phyloP scores from a whole-genome alignment of 2,888 invertebrate species.

The Alentia gelatinosa region DNA sequence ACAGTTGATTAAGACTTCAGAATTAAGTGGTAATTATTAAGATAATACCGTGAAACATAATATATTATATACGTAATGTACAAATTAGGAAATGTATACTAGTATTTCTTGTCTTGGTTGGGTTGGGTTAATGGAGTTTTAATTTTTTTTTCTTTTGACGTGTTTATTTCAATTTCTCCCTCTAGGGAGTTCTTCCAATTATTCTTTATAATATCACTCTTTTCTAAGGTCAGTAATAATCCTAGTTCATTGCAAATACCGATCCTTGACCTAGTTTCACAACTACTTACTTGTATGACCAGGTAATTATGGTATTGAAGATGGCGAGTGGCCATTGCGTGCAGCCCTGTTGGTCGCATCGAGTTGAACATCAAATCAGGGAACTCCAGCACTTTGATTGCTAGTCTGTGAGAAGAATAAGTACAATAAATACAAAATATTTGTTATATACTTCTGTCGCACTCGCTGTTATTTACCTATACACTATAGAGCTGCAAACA shows the following conservation, averaged over 20 bases:
- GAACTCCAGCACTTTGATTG: constrained; percentile 64
- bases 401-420: constrained; percentile 59
- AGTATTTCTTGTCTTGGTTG: not conserved
- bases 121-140: not conserved
- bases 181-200: not conserved
- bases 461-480: not conserved
- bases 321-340: constrained; percentile 64
- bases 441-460: not conserved
- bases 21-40: too few species aligned
- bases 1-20: too few species aligned
- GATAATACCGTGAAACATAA: not conserved
- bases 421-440: not conserved
- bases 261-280: not conserved
- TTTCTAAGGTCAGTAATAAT: not conserved
- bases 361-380: constrained; percentile 62
- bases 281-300: constrained; percentile 60
- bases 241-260: not conserved
- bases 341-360: constrained; percentile 60
- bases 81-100: not conserved
- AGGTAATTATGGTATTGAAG: constrained; percentile 60
- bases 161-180: not conserved
- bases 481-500: not conserved
- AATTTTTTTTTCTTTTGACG: not conserved
- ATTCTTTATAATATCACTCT: not conserved
- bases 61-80: not conserved